Evolutionary conservation across 2,888 invertebrate species (phyloP), one percentile per base, ranked within the genome.

Genomic region (Petrolisthes manimaculis): DNA sequence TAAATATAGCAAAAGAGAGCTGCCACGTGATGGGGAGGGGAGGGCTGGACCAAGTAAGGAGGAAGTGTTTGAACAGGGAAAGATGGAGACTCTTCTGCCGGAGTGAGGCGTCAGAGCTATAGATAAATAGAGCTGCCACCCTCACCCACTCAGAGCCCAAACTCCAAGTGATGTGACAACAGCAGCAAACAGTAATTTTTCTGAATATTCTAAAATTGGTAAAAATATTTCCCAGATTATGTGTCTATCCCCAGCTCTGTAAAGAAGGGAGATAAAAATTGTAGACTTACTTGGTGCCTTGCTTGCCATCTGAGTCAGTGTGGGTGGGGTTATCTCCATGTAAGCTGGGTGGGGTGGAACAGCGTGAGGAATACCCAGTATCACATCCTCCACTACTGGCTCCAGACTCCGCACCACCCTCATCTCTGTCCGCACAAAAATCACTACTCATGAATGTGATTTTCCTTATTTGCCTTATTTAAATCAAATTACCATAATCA

Each of bases 341-440:
- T 9, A 81, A 78, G 69, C 85, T 89, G 77, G 89, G 90, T 24
- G 90, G 90, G 55, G 90, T 90, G 56, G 90, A 90, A 54, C 90
- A 90, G 54, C 90, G 90, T 24, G 90, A 90, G 5, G 90, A 90
- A 69, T 90, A 90, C 8, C 90, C 90, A 12, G 90, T 90, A 78
- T 90, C 90, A 51, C 89, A 83, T 54, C 89, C 89, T 83, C 89
- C 89, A 86, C 85, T 89, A 53, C 80, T 85, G 77, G 54, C 55
- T 5, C 69, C 81, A 55, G 71, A 74, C 74, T 86, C 86, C 14
- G 53, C 71, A n/a, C 81, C 75, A 8, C 67, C 81, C 37, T 74
- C 24, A n/a, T 74, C 21, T n/a, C n/a, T 79, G 18, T 53, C 37
- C 37, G 37, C 37, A 37, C 37, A 37, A 37, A 37, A 37, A 37